A percentile compares a stretch with the other conserved stretches of the same genome.
Conservation (phyloP, 2,113 vertebrate genomes). For the Ptilonorhynchus violaceus region DNA sequence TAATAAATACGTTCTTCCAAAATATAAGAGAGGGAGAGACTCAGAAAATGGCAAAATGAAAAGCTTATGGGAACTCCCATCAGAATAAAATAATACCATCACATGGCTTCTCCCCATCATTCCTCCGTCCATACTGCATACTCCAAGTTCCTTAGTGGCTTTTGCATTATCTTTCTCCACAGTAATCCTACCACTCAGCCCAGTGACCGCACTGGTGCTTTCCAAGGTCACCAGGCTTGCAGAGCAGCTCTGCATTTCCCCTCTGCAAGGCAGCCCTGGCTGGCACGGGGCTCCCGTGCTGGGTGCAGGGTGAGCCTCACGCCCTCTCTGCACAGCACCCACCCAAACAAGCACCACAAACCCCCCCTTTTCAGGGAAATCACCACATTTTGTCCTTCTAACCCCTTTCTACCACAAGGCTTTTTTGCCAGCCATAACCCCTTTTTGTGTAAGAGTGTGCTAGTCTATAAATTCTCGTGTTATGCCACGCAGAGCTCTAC, state of each 20-base stretch:
- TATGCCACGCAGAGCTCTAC: background rate
- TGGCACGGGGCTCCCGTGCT: background rate
- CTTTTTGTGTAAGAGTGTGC: background rate
- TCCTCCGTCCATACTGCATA: background rate
- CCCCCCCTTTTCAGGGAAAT: background rate
- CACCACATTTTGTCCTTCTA: background rate
- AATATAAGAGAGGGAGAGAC: background rate
- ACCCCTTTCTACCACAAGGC: background rate
- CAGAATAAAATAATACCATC: background rate
- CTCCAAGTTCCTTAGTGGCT: background rate
- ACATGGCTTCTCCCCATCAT: background rate
- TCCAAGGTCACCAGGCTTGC: background rate
- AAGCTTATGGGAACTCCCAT: background rate
- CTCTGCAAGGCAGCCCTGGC: background rate
- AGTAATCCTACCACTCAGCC: background rate
- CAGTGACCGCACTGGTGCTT: background rate
- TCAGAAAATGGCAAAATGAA: background rate
- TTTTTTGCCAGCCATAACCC: background rate
- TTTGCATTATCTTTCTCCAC: background rate
- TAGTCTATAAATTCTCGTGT: background rate
- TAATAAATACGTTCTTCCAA: background rate
- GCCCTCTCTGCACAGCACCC: background rate
- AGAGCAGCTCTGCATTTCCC: background rate
- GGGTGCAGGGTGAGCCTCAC: background rate
- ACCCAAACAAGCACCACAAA: background rate